Evolutionary conservation across 2,113 vertebrate genomes (phyloP).

Genomic region (Puma concolor): DNA sequence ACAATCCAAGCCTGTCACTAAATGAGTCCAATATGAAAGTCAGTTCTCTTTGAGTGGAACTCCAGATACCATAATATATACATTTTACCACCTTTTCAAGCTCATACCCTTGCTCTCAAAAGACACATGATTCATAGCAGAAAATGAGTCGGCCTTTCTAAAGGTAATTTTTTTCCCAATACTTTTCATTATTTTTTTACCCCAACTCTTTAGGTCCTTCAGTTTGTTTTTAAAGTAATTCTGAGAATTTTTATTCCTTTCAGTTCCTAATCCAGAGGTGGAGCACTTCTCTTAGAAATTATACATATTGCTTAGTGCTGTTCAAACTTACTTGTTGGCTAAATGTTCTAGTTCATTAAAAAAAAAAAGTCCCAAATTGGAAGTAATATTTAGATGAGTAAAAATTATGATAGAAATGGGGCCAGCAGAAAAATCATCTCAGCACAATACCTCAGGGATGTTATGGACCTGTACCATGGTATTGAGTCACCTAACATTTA

Average conservation of each 20-base stretch:
- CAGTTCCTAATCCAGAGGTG: neutral
- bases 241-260: neutral
- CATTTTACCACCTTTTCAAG: neutral
- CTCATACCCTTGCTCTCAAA: neutral
- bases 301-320: neutral
- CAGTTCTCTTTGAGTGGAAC: neutral
- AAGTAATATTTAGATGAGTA: conserved; percentile 1
- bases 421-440: neutral
- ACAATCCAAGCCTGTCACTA: neutral
- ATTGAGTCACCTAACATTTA: neutral
- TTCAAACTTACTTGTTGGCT: neutral
- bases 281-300: conserved; percentile 16
- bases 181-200: neutral
- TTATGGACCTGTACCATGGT: neutral
- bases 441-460: neutral
- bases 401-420: neutral
- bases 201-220: neutral
- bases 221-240: conserved; percentile 50
- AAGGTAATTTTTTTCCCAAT: neutral
- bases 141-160: neutral
- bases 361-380: neutral
- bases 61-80: neutral
- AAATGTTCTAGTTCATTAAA: neutral
- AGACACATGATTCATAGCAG: neutral
- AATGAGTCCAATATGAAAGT: neutral